Evolutionary conservation across 2,797 vertebrate genomes (phyloP).

Genomic region (Eurystomus glaucurus): DNA sequence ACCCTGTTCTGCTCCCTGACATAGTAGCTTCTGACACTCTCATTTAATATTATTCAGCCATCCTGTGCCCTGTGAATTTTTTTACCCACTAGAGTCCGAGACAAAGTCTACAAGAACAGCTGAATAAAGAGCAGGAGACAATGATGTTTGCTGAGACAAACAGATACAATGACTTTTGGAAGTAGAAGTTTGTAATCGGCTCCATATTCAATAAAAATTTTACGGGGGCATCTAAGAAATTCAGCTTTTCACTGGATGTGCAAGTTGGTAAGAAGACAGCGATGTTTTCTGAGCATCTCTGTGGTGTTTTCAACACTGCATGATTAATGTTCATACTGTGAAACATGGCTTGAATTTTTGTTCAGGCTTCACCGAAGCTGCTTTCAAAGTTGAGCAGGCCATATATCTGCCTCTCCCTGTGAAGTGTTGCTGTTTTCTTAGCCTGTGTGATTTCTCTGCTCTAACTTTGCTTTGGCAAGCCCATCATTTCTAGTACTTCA

Average conservation of each 20-base stretch:
- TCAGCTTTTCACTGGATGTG: not conserved
- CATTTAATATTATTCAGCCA: not conserved
- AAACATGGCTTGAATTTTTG: not conserved
- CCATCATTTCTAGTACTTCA: not conserved
- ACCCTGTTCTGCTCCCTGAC: not conserved
- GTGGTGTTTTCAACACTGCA: not conserved
- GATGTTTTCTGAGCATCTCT: not conserved
- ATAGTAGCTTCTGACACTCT: not conserved
- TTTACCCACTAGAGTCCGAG: not conserved
- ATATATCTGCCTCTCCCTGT: not conserved
- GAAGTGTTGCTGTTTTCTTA: not conserved
- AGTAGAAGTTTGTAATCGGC: not conserved
- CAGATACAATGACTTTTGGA: not conserved
- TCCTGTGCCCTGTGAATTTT: rapidly evolving
- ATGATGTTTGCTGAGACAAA: not conserved
- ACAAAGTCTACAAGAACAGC: not conserved
- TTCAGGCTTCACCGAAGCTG: not conserved
- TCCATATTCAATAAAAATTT: not conserved
- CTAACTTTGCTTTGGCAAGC: not conserved
- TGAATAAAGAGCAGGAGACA: not conserved
- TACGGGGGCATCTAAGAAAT: not conserved
- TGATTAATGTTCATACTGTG: conserved; percentile 24
- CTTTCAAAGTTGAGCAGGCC: not conserved
- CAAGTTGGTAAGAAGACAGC: not conserved
- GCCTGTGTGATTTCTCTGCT: not conserved